Evolutionary conservation across 1,140 invertebrate genomes (phyloP).

Genomic region (Calliphora vicina): DNA sequence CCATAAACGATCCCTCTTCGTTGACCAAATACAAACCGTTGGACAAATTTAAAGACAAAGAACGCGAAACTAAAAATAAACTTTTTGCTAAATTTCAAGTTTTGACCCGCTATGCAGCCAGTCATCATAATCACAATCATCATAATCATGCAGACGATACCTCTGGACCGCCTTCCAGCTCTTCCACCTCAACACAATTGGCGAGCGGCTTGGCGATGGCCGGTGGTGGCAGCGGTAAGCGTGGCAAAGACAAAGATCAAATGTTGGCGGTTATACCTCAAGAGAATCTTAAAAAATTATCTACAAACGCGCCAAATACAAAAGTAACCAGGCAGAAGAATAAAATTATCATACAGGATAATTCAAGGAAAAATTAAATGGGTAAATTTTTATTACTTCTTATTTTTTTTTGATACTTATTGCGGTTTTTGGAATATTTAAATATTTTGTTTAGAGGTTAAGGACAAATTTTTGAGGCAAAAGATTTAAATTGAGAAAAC

Average conservation of each 20-base stretch:
- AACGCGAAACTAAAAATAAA: constrained; percentile 55
- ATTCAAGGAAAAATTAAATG: constrained; percentile 55
- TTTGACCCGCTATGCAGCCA: constrained; percentile 53
- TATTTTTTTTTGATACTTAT: too few species aligned
- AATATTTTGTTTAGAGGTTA: too few species aligned
- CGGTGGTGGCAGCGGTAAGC: background rate
- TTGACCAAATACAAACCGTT: constrained; percentile 47
- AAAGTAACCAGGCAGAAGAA: constrained; percentile 80
- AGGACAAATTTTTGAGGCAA: too few species aligned
- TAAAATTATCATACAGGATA: constrained; percentile 78
- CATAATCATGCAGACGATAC: background rate
- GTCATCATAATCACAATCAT: constrained; percentile 8
- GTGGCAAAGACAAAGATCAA: constrained; percentile 35
- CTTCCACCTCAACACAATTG: constrained; percentile 32
- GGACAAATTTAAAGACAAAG: constrained; percentile 61
- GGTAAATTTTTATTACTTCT: background rate
- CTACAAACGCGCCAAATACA: constrained; percentile 69
- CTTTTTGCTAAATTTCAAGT: constrained; percentile 62
- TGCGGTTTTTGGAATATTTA: too few species aligned
- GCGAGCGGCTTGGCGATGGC: background rate
- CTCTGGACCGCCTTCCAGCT: constrained; percentile 41
- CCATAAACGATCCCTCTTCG: constrained; percentile 41
- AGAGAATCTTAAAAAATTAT: constrained; percentile 69
- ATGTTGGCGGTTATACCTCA: constrained; percentile 64
- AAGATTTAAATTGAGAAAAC: too few species aligned